Evolutionary conservation across 2,113 vertebrate species (phyloP), one percentile per base, ranked within the genome.

Genomic region (Aleadryas rufinucha): DNA sequence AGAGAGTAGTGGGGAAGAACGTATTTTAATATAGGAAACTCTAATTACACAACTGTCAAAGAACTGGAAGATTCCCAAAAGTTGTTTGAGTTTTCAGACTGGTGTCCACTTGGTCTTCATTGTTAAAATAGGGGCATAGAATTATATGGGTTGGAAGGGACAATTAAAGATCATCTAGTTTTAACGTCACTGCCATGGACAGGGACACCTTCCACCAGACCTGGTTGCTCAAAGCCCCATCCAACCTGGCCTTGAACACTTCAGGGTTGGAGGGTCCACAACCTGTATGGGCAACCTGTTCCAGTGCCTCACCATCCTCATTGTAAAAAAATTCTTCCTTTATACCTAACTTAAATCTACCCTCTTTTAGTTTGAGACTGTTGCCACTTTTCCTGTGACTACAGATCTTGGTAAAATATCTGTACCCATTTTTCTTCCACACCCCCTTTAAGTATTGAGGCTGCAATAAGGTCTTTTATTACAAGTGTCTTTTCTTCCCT

Each of bases 151-250:
- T 53, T 33, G 28, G 68, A 47, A 45, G 49, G 27, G 12, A 59
- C 33, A 18, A 47, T 42, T 77, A 68, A 69, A 72, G 33, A 31
- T 59, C 9, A 19, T 37, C 16, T 45, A 5, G 4, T 84, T 91
- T 44, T 53, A 49, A 1, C 5, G 5, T 5, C 20, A 10, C 37
- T 81, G 41, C 72, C 1, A 0, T 16, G 17, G 15, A 30, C 17
- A n/a, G 63, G 13, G 20, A 37, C 41, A 39, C 9, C 9, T 72
- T 57, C 8, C 15, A 10, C 16, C 50, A 63, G 42, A 31, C 4
- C 24, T n/a, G 21, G 12, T 63, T 87, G 11, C 44, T 80, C 33
- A 68, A 28, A 84, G 41, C 44, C 11, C 13, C 6, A 2, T 77
- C 15, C 41, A 84, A 0, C 33, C 49, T 77, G 28, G 20, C 35